Conservation (phyloP, 2,113 vertebrate species). For the Pao palembangensis region DNA sequence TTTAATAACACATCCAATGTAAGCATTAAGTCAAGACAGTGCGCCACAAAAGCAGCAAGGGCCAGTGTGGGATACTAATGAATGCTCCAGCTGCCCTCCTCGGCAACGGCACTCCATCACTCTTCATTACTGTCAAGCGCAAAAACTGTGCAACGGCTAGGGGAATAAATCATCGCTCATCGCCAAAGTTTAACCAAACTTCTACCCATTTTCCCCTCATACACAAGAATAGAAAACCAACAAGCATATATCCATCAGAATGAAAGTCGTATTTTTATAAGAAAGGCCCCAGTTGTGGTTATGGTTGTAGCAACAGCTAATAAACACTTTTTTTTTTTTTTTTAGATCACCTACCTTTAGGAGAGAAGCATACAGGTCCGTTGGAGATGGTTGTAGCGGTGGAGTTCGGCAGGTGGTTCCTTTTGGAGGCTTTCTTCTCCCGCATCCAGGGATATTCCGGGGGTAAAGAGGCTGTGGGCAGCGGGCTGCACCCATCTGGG, state of each 20-base stretch:
- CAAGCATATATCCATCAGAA: not conserved
- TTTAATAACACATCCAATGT: constrained; percentile 47
- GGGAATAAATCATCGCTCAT: constrained; percentile 88
- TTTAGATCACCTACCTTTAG: constrained; percentile 85
- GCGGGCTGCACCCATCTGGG: constrained; percentile 88
- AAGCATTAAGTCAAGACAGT: constrained; percentile 80
- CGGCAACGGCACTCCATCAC: constrained; percentile 95
- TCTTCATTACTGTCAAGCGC: constrained; percentile 99
- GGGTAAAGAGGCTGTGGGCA: constrained; percentile 87
- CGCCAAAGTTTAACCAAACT: constrained; percentile 74
- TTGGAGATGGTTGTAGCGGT: constrained; percentile 72
- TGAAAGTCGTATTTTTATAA: not conserved
- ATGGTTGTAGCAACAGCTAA: constrained; percentile 40
- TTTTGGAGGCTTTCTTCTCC: constrained; percentile 97
- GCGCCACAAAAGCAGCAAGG: constrained; percentile 76
- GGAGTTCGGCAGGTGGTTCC: constrained; percentile 83
- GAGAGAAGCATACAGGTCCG: constrained; percentile 88
- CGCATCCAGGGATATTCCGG: constrained; percentile 99
- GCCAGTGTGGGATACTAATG: constrained; percentile 83
- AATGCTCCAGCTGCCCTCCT: constrained; percentile 95
- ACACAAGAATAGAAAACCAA: constrained; percentile 38
- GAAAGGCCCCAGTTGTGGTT: constrained; percentile 13
- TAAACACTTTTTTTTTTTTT: not conserved
- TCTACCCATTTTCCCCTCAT: constrained; percentile 62
- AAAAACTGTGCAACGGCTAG: constrained; percentile 85